Evolutionary conservation across 2,888 invertebrate species (phyloP).

Genomic region (Cheilosia impressa): DNA sequence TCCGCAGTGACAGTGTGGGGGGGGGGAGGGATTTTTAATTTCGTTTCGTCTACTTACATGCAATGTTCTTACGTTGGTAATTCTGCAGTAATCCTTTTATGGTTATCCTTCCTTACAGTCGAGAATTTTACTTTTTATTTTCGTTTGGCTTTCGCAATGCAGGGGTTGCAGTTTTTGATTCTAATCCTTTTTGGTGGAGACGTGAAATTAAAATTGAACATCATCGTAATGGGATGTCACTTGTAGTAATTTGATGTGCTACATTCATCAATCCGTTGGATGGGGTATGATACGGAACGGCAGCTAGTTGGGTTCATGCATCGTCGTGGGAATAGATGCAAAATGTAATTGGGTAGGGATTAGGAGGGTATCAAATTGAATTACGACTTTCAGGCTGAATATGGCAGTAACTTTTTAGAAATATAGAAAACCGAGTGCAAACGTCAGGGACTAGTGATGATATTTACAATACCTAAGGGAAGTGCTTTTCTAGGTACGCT

Average conservation of each 20-base stretch:
- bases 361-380: no score
- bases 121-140: not conserved
- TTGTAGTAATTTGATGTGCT: slow-evolving; percentile 1
- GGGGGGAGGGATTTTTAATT: slow-evolving; percentile 26
- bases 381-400: no score
- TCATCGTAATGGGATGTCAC: slow-evolving; percentile 27
- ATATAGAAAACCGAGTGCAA: no score
- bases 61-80: slow-evolving; percentile 60
- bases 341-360: no score
- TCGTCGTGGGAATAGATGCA: no score
- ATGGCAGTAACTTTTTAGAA: no score
- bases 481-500: no score
- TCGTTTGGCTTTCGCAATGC: slow-evolving; percentile 17
- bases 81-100: slow-evolving; percentile 64
- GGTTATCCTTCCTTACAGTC: slow-evolving; percentile 16
- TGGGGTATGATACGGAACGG: no score
- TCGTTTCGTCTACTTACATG: slow-evolving; percentile 29
- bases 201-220: slow-evolving; percentile 41
- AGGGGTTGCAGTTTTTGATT: slow-evolving; percentile 30
- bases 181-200: slow-evolving; percentile 30
- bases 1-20: not conserved
- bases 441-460: no score
- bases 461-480: no score
- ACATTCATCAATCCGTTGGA: not conserved
- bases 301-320: not conserved